phyloP scores from a whole-genome alignment of 2,888 invertebrate species.

The Limnephilus lunatus region DNA sequence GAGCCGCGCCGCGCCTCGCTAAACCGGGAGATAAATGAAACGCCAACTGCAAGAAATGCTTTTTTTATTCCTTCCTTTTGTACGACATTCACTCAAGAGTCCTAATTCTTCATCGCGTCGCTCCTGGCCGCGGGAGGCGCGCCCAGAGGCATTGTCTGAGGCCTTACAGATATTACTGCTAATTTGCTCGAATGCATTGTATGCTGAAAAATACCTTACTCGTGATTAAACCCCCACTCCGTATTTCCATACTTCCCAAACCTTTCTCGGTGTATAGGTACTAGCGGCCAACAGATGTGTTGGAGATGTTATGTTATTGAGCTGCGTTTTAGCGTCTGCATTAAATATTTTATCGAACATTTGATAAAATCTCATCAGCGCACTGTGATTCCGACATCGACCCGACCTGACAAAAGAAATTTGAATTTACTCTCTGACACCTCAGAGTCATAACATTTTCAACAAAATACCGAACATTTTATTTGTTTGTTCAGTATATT shows the following conservation, averaged over 20 bases:
- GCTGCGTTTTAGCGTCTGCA: constrained; percentile 4
- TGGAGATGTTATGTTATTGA: background rate
- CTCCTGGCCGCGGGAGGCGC: constrained; percentile 29
- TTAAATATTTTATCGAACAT: background rate
- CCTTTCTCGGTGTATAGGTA: background rate
- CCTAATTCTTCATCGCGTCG: constrained; percentile 45
- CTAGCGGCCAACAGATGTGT: background rate
- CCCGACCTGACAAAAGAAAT: background rate
- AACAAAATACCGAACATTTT: constrained; percentile 18
- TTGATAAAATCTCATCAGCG: background rate
- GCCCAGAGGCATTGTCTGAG: background rate
- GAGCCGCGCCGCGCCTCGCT: constrained; percentile 53
- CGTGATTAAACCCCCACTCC: background rate
- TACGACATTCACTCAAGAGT: constrained; percentile 19
- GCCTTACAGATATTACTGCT: constrained; percentile 25
- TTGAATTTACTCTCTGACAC: constrained; percentile 6
- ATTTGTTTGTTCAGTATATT: constrained; percentile 22
- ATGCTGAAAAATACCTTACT: background rate
- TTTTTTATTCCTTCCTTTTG: constrained; percentile 39
- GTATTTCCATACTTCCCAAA: background rate
- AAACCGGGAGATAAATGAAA: constrained; percentile 46
- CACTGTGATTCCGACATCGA: background rate
- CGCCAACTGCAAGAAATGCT: constrained; percentile 47
- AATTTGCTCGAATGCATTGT: constrained; percentile 15
- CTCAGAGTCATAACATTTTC: constrained; percentile 15